Conservation (phyloP, 2,113 vertebrate genomes). For the Paralichthys olivaceus region DNA sequence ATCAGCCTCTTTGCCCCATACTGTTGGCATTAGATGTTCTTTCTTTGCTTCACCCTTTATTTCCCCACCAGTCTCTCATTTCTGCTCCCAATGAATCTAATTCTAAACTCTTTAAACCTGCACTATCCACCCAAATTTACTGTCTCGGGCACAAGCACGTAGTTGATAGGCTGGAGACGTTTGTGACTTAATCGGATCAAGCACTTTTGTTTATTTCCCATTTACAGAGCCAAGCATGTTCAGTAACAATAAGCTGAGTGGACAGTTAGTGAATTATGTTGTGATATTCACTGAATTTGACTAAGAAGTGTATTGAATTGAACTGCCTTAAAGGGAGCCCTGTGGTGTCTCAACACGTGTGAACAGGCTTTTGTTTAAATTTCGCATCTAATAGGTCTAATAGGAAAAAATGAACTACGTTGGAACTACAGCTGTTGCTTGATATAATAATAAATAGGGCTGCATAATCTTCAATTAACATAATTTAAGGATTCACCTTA, state of each 20-base stretch:
- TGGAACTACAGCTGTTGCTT: not conserved
- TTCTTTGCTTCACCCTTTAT: not conserved
- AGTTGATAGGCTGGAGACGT: no score
- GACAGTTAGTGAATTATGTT: no score
- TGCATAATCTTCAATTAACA: no score
- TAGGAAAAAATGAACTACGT: not conserved
- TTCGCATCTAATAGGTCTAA: not conserved
- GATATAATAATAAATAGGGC: not conserved
- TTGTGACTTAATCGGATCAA: no score
- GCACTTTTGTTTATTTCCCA: no score
- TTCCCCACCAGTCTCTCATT: not conserved
- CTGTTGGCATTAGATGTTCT: not conserved
- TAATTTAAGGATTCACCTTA: not conserved
- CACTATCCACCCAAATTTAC: not conserved
- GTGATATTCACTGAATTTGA: no score
- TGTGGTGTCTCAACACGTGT: not conserved
- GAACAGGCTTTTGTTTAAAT: conserved; percentile 15
- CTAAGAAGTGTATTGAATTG: no score
- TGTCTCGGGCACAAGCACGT: not conserved
- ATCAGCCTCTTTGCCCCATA: not conserved
- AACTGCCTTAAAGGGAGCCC: not conserved
- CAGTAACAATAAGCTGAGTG: no score
- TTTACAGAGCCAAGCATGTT: no score
- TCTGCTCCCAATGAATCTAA: not conserved
- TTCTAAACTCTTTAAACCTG: not conserved